A percentile compares a stretch with the other conserved stretches of the same genome.
Evolutionary conservation across 2,113 vertebrate genomes (phyloP).

Genomic region (Ascaphus truei): DNA sequence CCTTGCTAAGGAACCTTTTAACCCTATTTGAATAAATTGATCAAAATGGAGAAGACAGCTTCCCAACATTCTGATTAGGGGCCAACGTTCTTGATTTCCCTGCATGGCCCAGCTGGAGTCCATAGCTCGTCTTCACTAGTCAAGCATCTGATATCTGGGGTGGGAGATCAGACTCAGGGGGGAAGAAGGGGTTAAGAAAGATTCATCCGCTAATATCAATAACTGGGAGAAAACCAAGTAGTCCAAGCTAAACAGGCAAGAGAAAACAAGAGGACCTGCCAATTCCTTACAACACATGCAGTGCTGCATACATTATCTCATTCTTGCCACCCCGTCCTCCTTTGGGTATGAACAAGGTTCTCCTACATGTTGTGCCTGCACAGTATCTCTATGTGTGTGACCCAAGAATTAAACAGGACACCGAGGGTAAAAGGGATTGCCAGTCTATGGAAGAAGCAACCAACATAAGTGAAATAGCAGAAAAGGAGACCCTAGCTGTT

Average conservation of each 20-base stretch:
- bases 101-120: no score
- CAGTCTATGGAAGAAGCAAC: no score
- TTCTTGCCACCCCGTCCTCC: background rate
- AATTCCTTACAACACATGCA: conserved; percentile 10
- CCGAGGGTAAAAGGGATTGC: background rate
- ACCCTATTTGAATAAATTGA: no score
- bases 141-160: no score
- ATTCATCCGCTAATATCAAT: background rate
- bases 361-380: background rate
- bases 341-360: background rate
- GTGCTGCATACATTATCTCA: conserved; percentile 20
- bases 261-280: conserved; percentile 17
- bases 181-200: background rate
- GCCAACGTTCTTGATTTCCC: no score
- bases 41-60: no score
- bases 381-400: background rate
- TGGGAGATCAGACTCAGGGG: no score
- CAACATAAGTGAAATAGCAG: no score
- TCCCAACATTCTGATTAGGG: no score
- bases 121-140: no score
- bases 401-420: background rate
- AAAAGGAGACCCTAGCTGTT: no score
- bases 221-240: background rate
- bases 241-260: conserved; percentile 26
- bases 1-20: no score